phyloP scores from a whole-genome alignment of 2,113 vertebrate genomes.

The Urocitellus parryii region DNA sequence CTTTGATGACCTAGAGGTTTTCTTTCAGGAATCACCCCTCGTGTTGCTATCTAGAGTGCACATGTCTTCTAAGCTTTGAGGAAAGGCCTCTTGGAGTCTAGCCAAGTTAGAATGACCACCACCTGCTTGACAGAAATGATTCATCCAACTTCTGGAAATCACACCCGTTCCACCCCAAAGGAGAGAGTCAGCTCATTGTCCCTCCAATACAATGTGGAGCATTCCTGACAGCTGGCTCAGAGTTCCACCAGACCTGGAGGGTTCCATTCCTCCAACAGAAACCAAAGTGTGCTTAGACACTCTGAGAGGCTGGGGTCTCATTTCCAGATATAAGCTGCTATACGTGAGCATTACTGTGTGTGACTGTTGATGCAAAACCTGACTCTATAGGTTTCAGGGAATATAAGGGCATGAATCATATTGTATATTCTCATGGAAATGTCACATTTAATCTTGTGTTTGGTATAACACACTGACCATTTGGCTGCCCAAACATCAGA shows the following conservation, averaged over 20 bases:
- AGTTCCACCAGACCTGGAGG: background rate
- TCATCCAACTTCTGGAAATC: slow-evolving; percentile 9
- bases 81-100: background rate
- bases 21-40: background rate
- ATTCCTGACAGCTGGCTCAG: background rate
- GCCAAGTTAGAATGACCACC: background rate
- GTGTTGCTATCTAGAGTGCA: no score
- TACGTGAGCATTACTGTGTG: background rate
- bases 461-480: background rate
- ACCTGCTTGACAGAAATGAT: slow-evolving; percentile 28
- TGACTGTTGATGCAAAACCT: background rate
- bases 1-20: background rate
- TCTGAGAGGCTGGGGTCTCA: background rate
- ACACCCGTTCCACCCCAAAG: background rate
- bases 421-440: slow-evolving; percentile 13
- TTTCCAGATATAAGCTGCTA: background rate
- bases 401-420: background rate
- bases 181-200: background rate
- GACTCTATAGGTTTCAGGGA: slow-evolving; percentile 54
- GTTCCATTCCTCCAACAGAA: background rate
- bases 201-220: background rate
- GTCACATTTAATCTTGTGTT: slow-evolving; percentile 18
- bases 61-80: background rate
- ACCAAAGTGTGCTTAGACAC: background rate
- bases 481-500: background rate